Conservation (phyloP, 2,888 invertebrate species). For the Petrolisthes cinctipes region DNA sequence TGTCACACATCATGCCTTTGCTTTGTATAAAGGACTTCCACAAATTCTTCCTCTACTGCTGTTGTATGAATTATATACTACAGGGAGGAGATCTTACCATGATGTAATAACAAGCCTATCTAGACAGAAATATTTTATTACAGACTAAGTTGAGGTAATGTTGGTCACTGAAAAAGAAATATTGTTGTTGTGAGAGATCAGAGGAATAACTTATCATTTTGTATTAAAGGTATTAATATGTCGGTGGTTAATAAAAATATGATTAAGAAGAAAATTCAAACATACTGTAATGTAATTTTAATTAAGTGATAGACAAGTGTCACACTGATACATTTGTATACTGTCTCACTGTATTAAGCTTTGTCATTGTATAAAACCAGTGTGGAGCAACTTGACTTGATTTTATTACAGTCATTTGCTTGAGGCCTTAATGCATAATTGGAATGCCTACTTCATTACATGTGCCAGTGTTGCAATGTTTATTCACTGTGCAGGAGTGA, state of each 20-base stretch:
- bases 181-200: background rate
- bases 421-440: background rate
- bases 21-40: conserved; percentile 13
- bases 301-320: background rate
- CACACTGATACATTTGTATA: background rate
- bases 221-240: background rate
- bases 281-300: background rate
- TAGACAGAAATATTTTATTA: conserved; percentile 7
- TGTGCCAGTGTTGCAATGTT: too few species aligned
- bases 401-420: background rate
- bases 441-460: background rate
- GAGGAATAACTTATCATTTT: background rate
- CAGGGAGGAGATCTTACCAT: background rate
- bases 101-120: background rate
- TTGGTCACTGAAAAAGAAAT: background rate
- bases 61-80: conserved; percentile 3
- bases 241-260: too few species aligned
- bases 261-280: background rate
- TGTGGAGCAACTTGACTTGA: background rate
- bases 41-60: conserved; percentile 3
- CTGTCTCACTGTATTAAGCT: background rate
- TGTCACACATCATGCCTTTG: conserved; percentile 10
- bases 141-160: background rate
- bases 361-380: background rate
- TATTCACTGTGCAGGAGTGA: too few species aligned